Evolutionary conservation across 1,140 invertebrate genomes (phyloP), one percentile per base, ranked within the genome.

Genomic region (Drosophila takahashii): DNA sequence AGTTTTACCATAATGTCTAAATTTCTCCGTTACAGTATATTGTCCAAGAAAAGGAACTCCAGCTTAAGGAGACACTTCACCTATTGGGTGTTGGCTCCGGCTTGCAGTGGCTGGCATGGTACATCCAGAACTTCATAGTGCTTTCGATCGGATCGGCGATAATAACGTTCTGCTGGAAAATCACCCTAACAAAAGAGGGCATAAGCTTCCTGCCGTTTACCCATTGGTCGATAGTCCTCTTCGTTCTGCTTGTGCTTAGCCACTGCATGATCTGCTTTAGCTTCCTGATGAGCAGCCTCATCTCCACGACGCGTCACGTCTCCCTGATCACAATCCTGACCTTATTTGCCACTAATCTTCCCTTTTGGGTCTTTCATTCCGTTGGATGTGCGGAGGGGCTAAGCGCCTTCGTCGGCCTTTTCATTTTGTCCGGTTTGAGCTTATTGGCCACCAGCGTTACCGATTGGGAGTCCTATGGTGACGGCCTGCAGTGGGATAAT

Each of bases 21-120:
- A 22, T 32, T 1, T 22, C 13, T 15, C 7, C 7, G 2, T 41
- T 42, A 11, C 29, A 92, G 79, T 18, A 29, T 26, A 93, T 95
- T 22, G 94, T 94, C 6, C 92, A 92, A 0, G 94, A 95, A 75
- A 94, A 94, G 73, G 94, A 94, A 66, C 90, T 93, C 56, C 94
- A 95, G 74, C 80, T 95, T 4, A 95, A 95, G 92, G 96, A 96
- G 93, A 95, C 95, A 2, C 96, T 97, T 96, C 96, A 95, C 90
- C 95, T 97, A 85, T 96, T 97, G 96, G 96, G 96, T 8, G 90
- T 97, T 13, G 94, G 94, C 11, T 95, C 94, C 67, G 96, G 95
- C 95, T 78, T 97, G 26, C 96, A 97, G 80, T 97, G 96, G 96
- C 84, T 94, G 7, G 95, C 96, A 2, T 97, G 96, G 96, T 97